These are phyloP conservation scores for Anabacerthia variegaticeps DNA, from an alignment of 2,797 vertebrate species.

Conservation along the genomic window DNA sequence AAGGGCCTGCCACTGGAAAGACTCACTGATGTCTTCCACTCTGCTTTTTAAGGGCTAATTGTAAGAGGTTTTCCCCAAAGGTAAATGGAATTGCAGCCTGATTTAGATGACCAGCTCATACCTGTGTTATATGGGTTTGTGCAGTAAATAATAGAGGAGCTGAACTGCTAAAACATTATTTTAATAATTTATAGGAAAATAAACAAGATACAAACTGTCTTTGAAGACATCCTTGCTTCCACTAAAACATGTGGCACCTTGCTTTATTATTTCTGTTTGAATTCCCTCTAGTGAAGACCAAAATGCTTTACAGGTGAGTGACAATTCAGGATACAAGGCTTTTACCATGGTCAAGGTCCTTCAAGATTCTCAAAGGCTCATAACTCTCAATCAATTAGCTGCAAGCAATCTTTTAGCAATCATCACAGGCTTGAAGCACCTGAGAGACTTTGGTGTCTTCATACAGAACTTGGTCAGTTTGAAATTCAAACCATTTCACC, in stretches of 20 bases:
- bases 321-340: background rate
- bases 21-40: background rate
- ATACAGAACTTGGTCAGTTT: background rate
- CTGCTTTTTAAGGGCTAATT: background rate
- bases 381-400: background rate
- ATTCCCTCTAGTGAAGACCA: background rate
- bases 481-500: background rate
- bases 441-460: background rate
- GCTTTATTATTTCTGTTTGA: background rate
- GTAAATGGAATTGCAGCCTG: background rate
- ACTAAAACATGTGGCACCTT: background rate
- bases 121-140: background rate
- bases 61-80: background rate
- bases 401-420: background rate
- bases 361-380: background rate
- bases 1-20: background rate
- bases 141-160: background rate
- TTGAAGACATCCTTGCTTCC: background rate
- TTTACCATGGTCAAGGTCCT: background rate
- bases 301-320: background rate
- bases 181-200: background rate
- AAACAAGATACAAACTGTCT: background rate
- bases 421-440: background rate
- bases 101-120: background rate
- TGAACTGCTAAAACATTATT: background rate